Evolutionary conservation across 30 jellyfish, hydroid and myxozoan species (phyloP), one percentile per base, ranked within the genome.

Genomic region (Phacellophora camtschatica): DNA sequence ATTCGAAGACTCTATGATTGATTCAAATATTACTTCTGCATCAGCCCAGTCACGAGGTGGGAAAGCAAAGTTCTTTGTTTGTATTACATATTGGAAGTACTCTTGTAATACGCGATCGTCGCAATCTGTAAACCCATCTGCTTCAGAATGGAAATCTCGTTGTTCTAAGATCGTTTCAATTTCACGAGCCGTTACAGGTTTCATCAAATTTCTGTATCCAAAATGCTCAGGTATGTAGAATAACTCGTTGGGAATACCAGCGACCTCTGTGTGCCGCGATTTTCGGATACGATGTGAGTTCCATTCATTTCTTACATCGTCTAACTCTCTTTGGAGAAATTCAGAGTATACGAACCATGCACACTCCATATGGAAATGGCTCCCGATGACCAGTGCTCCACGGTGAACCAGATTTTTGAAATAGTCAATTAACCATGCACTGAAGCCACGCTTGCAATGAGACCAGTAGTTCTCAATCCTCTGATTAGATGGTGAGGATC

Each of bases 31-130:
- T 16, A 16, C 45, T 49, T 65, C 36, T 32, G 82, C 90, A 23
- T 63, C 73, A 4, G 35, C 82, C 90, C 90, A 78, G 74, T 78
- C 64, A 34, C 74, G 73, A 34, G 90, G 90, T 25, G 90, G 90
- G 37, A 59, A 63, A 35, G 9, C 37, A 16, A 78, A 12, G 71
- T 49, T n/a, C 49, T 78, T 83, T 19, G 32, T 56, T 3, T 78
- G 51, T 20, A 78, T 72, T 15, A 78, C 90, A 37, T 78, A 78
- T 51, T 55, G 43, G 16, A 78, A 78, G 46, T 78, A 78, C 58
- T 61, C 58, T 6, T 39, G 12, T 42, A 78, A 41, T 25, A 59
- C 61, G 16, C 56, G 36, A 22, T 61, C 89, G 18, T 41, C 36
- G 20, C 63, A 34, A 18, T 74, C 63, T 10, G 54, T 34, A 20